Base-by-base conservation (phyloP, 1,140 invertebrate genomes). In the Drosophila melanogaster region DNA sequence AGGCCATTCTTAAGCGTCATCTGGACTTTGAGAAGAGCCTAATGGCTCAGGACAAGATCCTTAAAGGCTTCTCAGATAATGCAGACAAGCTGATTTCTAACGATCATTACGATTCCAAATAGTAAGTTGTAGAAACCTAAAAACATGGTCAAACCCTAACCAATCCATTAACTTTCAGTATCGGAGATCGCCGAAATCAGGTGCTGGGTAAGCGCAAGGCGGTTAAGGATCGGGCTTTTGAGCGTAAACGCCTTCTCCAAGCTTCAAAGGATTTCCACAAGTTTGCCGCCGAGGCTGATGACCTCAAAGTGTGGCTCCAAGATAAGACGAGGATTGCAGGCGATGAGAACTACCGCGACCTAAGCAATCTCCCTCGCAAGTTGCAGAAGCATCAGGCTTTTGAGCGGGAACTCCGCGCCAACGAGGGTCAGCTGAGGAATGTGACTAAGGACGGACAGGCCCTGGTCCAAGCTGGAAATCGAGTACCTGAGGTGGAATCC, bases 311-410 rank as follows among this genome's bases (percentile, higher is more conserved):
- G 14, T 99, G 98, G 98, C 95, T 99, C 59, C 94, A 95, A 35
- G 98, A 99, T 81, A 99, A 99, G 93, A 95, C 96, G 69, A 96
- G 96, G 91, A 96, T 96, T 4, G 97, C 98, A 0, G 95, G 95
- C 5, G 98, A 99, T 85, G 97, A 99, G 87, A 98, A 96, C 56
- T 99, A 98, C 90, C 94, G 97, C 26, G 98, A 99, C 87, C 93
- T 99, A 15, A 96, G 95, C 40, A 99, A 99, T 90, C 93, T 99
- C 40, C 97, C 98, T 65, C 94, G 97, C 3, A 99, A 99, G 92
- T 93, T 99, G 3, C 97, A 99, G 92, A 99, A 99, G 90, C 98
- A 99, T 90, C 98, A 99, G 92, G 98, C 98, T 0, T 99, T 99
- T 91, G 98, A 99, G 90, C 94, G 98, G 17, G 99, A 99, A 91